These are phyloP conservation scores for Philonicus albiceps DNA, from an alignment of 2,888 invertebrate species.

Conservation along the genomic window DNA sequence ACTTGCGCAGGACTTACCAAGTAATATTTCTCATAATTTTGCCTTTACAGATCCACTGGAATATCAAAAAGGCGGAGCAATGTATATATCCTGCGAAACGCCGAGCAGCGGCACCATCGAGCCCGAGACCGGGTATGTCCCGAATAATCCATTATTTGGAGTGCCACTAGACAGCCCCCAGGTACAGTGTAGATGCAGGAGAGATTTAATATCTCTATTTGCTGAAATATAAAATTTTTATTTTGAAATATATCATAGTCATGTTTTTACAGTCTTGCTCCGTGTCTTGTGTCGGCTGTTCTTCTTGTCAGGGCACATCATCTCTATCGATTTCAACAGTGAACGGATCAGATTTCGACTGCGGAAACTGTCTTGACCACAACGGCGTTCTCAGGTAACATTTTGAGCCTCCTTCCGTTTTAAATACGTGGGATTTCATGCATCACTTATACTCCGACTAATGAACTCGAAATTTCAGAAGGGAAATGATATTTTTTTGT, in stretches of 20 bases:
- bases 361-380: conserved; percentile 63
- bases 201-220: conserved; percentile 10
- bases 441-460: conserved; percentile 25
- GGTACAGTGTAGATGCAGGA: conserved; percentile 56
- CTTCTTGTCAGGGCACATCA: conserved; percentile 63
- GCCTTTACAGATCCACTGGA: conserved; percentile 62
- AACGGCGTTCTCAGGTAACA: conserved; percentile 51
- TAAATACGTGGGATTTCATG: conserved; percentile 34
- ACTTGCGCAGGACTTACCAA: not conserved
- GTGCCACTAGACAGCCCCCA: conserved; percentile 64
- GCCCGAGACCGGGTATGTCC: conserved; percentile 64
- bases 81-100: conserved; percentile 65
- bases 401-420: conserved; percentile 30
- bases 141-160: conserved; percentile 64
- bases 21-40: not conserved
- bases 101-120: conserved; percentile 64
- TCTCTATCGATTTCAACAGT: conserved; percentile 61
- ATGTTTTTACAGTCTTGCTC: conserved; percentile 61
- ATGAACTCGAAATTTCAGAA: conserved; percentile 39
- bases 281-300: conserved; percentile 63
- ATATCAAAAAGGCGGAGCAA: conserved; percentile 65
- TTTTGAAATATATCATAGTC: not conserved
- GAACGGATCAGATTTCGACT: conserved; percentile 62
- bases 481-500: conserved; percentile 31
- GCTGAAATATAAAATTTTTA: not conserved